Evolutionary conservation across 2,113 vertebrate genomes (phyloP).

Genomic region (Suricata suricatta): DNA sequence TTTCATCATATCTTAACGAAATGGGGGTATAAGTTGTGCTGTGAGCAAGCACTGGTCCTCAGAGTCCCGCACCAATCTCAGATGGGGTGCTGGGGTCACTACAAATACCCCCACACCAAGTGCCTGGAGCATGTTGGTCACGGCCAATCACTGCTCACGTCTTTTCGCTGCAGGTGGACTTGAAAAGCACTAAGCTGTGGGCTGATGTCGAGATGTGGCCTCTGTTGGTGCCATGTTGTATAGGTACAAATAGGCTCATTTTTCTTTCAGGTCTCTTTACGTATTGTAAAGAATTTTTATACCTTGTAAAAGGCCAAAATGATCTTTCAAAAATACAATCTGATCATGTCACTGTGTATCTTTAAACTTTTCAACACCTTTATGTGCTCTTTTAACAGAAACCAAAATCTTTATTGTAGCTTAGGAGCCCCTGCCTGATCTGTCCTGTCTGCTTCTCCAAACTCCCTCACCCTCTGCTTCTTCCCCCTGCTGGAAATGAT

Average conservation of each 20-base stretch:
- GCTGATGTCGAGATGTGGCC: too few relatives aligned
- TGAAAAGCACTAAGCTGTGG: background rate
- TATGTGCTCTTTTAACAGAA: background rate
- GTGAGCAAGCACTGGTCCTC: background rate
- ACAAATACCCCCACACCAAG: background rate
- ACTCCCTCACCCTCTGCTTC: background rate
- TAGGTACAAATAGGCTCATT: background rate
- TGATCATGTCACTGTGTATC: background rate
- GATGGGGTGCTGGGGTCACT: background rate
- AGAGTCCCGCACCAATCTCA: background rate
- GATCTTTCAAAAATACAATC: background rate
- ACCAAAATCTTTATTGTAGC: background rate
- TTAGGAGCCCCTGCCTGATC: background rate
- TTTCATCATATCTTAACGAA: background rate
- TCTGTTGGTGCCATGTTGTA: background rate
- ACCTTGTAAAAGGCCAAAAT: constrained; percentile 48
- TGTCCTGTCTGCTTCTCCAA: background rate
- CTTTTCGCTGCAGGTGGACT: background rate
- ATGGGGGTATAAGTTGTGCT: too few relatives aligned
- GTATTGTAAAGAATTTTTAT: constrained; percentile 18
- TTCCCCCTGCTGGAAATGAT: background rate
- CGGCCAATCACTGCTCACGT: background rate
- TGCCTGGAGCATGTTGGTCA: background rate
- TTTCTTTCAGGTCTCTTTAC: constrained; percentile 9
- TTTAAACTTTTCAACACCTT: background rate